phyloP scores from a whole-genome alignment of 2,113 vertebrate genomes.

The cattle (Bos taurus) region ARS-UCD2.0 NC_037338.1:66051001-66051500 shows the following conservation, averaged over 20 bases:
- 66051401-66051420: neutral
- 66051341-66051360: neutral
- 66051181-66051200: constrained; percentile 35
- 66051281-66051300: neutral
- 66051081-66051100: constrained; percentile 66
- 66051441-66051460: neutral
- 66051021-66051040: constrained; percentile 32
- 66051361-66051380: neutral
- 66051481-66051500: neutral
- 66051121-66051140: constrained; percentile 52
- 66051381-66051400: neutral
- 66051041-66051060: constrained; percentile 48
- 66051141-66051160: constrained; percentile 43
- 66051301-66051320: neutral
- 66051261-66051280: neutral
- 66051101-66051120: constrained; percentile 35
- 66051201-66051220: neutral
- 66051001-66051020: constrained; percentile 25
- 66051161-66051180: constrained; percentile 44
- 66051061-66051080: constrained; percentile 42
- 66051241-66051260: neutral
- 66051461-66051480: neutral
- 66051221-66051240: neutral
- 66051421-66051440: constrained; percentile 17
- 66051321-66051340: neutral